A percentile compares a stretch with the other conserved stretches of the same genome.
Evolutionary conservation across 2,888 invertebrate genomes (phyloP).

Genomic region (Mimas tiliae): DNA sequence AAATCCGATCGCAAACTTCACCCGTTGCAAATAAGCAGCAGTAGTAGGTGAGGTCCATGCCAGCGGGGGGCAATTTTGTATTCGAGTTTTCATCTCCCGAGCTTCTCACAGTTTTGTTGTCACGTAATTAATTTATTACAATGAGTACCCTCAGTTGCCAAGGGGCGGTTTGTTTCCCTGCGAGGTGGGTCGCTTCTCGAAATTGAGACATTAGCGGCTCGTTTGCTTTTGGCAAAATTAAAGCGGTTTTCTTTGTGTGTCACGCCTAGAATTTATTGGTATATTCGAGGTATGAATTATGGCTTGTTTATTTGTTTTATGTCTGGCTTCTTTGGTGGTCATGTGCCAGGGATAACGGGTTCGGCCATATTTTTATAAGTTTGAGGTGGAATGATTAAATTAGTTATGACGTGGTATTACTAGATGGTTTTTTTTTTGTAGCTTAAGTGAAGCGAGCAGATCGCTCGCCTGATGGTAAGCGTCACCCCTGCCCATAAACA

Average conservation of each 20-base stretch:
- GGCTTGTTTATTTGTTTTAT: conserved; percentile 18
- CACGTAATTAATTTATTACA: conserved; percentile 83
- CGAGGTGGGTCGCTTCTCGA: conserved; percentile 74
- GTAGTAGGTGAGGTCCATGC: conserved; percentile 69
- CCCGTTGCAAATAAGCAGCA: conserved; percentile 31
- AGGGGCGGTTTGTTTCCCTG: conserved; percentile 76
- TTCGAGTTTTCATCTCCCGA: conserved; percentile 58
- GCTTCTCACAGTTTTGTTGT: conserved; percentile 76
- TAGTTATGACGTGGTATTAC: too few species aligned
- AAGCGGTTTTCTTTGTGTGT: conserved; percentile 67
- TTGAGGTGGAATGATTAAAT: neutral
- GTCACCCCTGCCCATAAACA: too few species aligned
- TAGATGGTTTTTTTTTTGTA: too few species aligned
- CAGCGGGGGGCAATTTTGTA: conserved; percentile 70
- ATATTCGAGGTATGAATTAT: conserved; percentile 17
- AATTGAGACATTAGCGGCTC: conserved; percentile 78
- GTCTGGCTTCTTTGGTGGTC: conserved; percentile 26
- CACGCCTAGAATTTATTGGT: conserved; percentile 56
- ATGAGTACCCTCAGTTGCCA: conserved; percentile 59
- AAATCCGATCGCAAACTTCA: neutral
- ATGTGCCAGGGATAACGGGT: neutral
- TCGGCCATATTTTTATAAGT: neutral
- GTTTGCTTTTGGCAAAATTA: conserved; percentile 56
- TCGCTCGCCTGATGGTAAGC: too few species aligned
- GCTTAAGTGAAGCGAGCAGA: too few species aligned